Evolutionary conservation across 2,797 vertebrate species (phyloP).

Genomic region (Serranus cabrilla): DNA sequence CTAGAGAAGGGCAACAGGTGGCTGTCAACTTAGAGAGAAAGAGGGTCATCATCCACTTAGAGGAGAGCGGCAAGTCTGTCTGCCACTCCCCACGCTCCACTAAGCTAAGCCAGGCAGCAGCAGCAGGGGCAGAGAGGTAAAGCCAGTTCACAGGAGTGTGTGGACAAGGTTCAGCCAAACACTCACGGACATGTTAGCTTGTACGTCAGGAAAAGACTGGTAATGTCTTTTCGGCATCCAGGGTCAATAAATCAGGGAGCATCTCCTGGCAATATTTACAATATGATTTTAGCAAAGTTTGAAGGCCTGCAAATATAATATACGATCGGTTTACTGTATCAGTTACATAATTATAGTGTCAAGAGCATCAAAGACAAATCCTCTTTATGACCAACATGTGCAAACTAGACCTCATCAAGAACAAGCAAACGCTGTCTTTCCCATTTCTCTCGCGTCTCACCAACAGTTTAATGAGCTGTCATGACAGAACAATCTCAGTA

Average conservation of each 20-base stretch:
- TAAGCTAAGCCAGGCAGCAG: constrained; percentile 63
- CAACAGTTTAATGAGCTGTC: constrained; percentile 42
- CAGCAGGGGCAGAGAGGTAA: constrained; percentile 65
- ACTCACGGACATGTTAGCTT: constrained; percentile 6
- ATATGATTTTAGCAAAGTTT: constrained; percentile 10
- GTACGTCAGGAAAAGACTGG: background rate
- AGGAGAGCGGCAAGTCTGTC: constrained; percentile 56
- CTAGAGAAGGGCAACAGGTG: constrained; percentile 80
- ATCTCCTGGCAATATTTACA: constrained; percentile 15
- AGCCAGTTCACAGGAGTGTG: constrained; percentile 39
- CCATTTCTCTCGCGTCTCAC: constrained; percentile 35
- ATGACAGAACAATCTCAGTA: constrained; percentile 29
- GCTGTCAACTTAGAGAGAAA: constrained; percentile 72
- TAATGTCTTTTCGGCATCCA: constrained; percentile 8
- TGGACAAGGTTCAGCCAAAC: constrained; percentile 29
- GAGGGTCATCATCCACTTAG: constrained; percentile 75
- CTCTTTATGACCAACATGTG: constrained; percentile 37
- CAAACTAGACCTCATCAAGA: constrained; percentile 42
- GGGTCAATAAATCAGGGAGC: constrained; percentile 12
- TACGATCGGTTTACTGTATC: constrained; percentile 30
- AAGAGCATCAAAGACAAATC: constrained; percentile 37
- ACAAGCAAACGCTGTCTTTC: constrained; percentile 2
- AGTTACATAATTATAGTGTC: constrained; percentile 40
- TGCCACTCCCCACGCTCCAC: constrained; percentile 55
- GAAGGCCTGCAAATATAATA: background rate